These are phyloP conservation scores for Drosophila aff. DNA, from an alignment of 1,140 invertebrate genomes.

Conservation along the genomic window DNA sequence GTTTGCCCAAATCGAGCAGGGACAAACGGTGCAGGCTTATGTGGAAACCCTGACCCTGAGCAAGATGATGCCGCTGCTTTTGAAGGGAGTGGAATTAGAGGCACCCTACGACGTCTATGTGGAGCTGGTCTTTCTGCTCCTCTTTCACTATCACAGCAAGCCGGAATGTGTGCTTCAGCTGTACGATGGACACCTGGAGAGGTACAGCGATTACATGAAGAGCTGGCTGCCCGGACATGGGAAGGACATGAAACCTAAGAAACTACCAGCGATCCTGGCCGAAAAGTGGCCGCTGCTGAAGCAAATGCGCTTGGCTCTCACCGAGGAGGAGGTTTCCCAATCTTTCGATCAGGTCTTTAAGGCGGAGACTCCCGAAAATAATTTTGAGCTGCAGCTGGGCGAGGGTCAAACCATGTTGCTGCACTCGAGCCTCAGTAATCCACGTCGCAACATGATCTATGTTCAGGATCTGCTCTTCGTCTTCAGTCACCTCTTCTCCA, in stretches of 20 bases:
- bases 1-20: constrained; percentile 77
- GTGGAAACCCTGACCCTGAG: constrained; percentile 73
- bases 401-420: constrained; percentile 54
- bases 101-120: constrained; percentile 70
- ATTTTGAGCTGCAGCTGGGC: constrained; percentile 59
- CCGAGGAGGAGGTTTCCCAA: not conserved
- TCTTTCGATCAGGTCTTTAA: constrained; percentile 59
- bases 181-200: constrained; percentile 47
- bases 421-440: constrained; percentile 51
- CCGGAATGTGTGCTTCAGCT: constrained; percentile 65
- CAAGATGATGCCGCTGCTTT: constrained; percentile 71
- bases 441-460: constrained; percentile 70
- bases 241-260: not conserved
- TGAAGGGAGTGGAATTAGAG: constrained; percentile 64
- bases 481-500: constrained; percentile 46
- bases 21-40: constrained; percentile 76
- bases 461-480: constrained; percentile 69
- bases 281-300: constrained; percentile 53
- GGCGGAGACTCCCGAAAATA: not conserved
- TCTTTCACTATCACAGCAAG: constrained; percentile 76
- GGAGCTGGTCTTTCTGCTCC: constrained; percentile 69
- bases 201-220: constrained; percentile 58
- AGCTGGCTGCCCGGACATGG: constrained; percentile 43
- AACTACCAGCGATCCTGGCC: constrained; percentile 28
- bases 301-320: constrained; percentile 21